phyloP scores from a whole-genome alignment of 2,888 invertebrate species.

The Keiferia lycopersicella region DNA sequence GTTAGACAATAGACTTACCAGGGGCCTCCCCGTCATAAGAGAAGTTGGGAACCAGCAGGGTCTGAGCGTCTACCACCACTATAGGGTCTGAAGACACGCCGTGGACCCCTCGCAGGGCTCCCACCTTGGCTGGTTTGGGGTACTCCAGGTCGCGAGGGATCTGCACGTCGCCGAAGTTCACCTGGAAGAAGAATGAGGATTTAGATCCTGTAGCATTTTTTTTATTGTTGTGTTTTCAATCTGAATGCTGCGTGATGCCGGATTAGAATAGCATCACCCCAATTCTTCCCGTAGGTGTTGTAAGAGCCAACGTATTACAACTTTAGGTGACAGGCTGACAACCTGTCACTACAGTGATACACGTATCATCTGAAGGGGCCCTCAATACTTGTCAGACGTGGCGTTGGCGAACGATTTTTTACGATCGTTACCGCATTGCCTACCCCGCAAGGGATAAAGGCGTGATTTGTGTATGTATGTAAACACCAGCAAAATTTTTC shows the following conservation, averaged over 20 bases:
- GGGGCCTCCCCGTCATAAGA: constrained; percentile 96
- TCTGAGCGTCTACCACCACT: constrained; percentile 96
- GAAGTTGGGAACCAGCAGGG: constrained; percentile 93
- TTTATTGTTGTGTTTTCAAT: no score
- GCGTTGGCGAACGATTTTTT: no score
- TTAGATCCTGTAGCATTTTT: no score
- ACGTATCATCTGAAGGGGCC: no score
- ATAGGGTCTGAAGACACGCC: constrained; percentile 92
- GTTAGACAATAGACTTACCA: constrained; percentile 77
- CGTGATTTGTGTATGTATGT: no score
- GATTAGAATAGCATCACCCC: not conserved
- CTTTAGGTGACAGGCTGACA: no score
- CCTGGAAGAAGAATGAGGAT: constrained; percentile 81
- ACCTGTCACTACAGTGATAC: no score
- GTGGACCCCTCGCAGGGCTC: constrained; percentile 89
- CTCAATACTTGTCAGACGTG: no score
- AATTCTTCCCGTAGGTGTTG: not conserved
- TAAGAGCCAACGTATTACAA: no score
- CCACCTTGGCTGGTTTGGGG: constrained; percentile 91
- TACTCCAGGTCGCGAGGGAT: constrained; percentile 89
- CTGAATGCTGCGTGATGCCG: not conserved
- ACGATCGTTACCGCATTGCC: no score
- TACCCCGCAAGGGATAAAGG: no score
- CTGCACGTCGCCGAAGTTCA: constrained; percentile 93
- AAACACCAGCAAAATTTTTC: no score